phyloP scores from a whole-genome alignment of 2,888 invertebrate genomes.

The Pyrrhia umbra region DNA sequence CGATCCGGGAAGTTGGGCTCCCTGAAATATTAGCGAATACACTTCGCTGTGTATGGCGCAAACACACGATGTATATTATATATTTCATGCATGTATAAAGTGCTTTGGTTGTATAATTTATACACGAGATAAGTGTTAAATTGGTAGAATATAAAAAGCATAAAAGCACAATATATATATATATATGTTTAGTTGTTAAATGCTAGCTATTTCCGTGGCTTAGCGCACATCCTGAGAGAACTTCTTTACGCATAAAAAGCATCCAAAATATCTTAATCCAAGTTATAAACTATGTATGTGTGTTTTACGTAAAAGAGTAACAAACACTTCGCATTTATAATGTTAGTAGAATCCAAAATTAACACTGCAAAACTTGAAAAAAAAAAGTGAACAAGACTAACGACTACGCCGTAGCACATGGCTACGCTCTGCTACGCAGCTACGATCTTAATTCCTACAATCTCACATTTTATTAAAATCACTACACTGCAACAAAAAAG shows the following conservation, averaged over 20 bases:
- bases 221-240: no score
- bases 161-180: background rate
- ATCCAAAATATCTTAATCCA: no score
- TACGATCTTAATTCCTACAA: background rate
- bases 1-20: constrained; percentile 61
- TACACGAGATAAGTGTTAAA: background rate
- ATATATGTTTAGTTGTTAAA: no score
- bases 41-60: constrained; percentile 38
- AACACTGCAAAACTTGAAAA: no score
- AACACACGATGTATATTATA: constrained; percentile 31
- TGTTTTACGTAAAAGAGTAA: no score
- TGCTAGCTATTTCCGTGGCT: no score
- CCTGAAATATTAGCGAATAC: constrained; percentile 61
- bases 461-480: background rate
- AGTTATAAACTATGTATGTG: no score
- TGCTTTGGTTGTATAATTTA: background rate
- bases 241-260: no score
- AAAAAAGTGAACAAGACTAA: background rate
- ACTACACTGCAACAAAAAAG: background rate
- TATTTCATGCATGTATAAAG: background rate
- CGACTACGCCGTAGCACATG: constrained; percentile 19
- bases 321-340: no score
- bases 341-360: no score
- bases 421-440: background rate
- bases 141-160: background rate